Percentiles rank a stretch among this genome's conserved stretches.
Conservation (phyloP, 2,113 vertebrate species). For the Thamnophis sirtalis region DNA sequence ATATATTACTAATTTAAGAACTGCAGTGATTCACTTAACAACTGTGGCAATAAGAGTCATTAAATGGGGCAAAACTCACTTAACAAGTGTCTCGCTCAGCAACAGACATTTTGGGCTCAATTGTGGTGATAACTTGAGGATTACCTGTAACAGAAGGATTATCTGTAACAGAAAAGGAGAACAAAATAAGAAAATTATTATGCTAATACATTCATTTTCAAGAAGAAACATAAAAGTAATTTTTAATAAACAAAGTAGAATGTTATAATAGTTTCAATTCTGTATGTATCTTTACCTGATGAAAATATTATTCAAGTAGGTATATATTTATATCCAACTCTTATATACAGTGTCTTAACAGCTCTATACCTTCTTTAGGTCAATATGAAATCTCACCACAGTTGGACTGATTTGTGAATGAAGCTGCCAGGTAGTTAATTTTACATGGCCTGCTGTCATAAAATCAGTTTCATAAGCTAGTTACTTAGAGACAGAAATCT, state of each 20-base stretch:
- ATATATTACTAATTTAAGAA: neutral
- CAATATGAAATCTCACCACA: slow-evolving; percentile 1
- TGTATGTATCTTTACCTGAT: neutral
- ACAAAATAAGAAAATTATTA: too few species aligned
- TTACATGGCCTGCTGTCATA: slow-evolving; percentile 13
- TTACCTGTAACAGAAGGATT: too few species aligned
- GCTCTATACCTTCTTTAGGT: neutral
- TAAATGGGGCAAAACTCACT: neutral
- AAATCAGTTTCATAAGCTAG: slow-evolving; percentile 8
- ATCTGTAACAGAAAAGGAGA: too few species aligned
- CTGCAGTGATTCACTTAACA: neutral
- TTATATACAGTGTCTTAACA: neutral
- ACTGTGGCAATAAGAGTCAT: neutral
- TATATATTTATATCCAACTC: too few species aligned
- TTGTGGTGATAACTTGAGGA: neutral
- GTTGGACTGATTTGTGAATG: slow-evolving; percentile 1
- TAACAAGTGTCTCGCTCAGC: neutral
- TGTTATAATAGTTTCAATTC: too few species aligned
- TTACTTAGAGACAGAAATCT: slow-evolving; percentile 23
- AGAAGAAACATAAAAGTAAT: too few species aligned
- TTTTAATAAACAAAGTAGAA: too few species aligned
- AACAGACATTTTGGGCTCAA: neutral
- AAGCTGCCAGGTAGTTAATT: slow-evolving; percentile 20
- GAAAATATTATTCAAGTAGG: too few species aligned
- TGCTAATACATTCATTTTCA: too few species aligned